phyloP scores from a whole-genome alignment of 2,113 vertebrate species.

The Peromyscus californicus region DNA sequence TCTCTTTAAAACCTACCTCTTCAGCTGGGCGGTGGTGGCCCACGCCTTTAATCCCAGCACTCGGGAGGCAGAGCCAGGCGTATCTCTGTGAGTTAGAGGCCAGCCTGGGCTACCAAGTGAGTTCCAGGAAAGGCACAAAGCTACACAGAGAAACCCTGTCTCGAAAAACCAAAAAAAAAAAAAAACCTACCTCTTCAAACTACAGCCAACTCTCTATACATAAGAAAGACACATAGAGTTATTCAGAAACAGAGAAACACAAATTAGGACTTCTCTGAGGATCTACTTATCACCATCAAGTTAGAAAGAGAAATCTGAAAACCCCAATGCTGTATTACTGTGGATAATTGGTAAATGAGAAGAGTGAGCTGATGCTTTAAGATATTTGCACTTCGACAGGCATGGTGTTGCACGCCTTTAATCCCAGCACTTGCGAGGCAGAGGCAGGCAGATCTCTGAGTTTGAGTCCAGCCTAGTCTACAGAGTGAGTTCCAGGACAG shows the following conservation, averaged over 20 bases:
- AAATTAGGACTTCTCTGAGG: neutral
- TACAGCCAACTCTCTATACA: neutral
- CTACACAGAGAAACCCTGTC: too few species aligned
- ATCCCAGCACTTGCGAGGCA: neutral
- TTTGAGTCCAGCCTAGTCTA: neutral
- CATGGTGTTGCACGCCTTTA: neutral
- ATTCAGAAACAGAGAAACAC: constrained; percentile 45
- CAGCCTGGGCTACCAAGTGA: too few species aligned
- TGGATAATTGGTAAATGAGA: neutral
- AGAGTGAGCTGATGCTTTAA: neutral
- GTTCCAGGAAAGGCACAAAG: too few species aligned
- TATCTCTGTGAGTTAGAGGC: too few species aligned
- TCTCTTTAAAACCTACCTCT: neutral
- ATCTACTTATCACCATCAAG: neutral
- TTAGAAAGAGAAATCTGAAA: neutral
- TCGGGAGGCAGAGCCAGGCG: too few species aligned
- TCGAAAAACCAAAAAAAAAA: too few species aligned
- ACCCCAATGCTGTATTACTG: fast-evolving
- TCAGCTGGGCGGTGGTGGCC: too few species aligned
- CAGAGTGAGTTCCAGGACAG: neutral
- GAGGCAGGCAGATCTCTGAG: neutral
- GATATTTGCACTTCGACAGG: neutral
- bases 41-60: too few species aligned
- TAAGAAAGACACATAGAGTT: neutral
- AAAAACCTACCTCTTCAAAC: neutral